Evolutionary conservation across 1,140 invertebrate species (phyloP).

Genomic region (Leucophenga varia): DNA sequence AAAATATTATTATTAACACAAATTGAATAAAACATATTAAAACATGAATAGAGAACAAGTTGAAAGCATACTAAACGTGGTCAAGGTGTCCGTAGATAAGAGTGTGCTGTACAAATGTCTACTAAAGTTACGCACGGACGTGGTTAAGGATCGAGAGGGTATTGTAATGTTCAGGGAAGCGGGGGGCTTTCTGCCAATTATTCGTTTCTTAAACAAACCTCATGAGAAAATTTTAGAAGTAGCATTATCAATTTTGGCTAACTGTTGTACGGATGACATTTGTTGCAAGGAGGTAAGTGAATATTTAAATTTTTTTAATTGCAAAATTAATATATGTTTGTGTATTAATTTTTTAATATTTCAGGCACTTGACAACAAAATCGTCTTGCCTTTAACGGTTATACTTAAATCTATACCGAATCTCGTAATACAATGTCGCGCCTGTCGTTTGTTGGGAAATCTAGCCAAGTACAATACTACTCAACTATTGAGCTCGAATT

Average conservation of each 20-base stretch:
- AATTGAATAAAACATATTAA: no score
- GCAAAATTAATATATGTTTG: background rate
- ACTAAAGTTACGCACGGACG: constrained; percentile 47
- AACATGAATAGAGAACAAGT: constrained; percentile 34
- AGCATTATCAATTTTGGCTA: constrained; percentile 59
- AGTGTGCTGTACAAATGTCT: constrained; percentile 47
- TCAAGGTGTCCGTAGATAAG: constrained; percentile 48
- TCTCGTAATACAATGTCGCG: constrained; percentile 46
- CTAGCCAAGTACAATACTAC: constrained; percentile 43
- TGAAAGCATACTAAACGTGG: constrained; percentile 36
- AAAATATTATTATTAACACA: constrained; percentile 29
- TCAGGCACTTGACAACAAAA: constrained; percentile 44
- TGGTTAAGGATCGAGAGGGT: constrained; percentile 51
- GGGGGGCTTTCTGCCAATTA: constrained; percentile 45
- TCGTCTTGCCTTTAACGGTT: constrained; percentile 35
- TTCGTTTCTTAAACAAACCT: constrained; percentile 32
- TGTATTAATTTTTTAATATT: background rate
- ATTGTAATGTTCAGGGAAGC: constrained; percentile 43
- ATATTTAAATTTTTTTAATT: background rate
- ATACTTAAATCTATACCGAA: constrained; percentile 53
- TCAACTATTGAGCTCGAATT: constrained; percentile 27
- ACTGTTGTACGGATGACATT: constrained; percentile 57
- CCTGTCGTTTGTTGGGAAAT: constrained; percentile 49
- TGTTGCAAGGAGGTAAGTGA: constrained; percentile 43
- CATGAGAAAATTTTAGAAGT: constrained; percentile 57